phyloP scores from a whole-genome alignment of 2,888 invertebrate genomes.

The Meiosimyza platycephala region DNA sequence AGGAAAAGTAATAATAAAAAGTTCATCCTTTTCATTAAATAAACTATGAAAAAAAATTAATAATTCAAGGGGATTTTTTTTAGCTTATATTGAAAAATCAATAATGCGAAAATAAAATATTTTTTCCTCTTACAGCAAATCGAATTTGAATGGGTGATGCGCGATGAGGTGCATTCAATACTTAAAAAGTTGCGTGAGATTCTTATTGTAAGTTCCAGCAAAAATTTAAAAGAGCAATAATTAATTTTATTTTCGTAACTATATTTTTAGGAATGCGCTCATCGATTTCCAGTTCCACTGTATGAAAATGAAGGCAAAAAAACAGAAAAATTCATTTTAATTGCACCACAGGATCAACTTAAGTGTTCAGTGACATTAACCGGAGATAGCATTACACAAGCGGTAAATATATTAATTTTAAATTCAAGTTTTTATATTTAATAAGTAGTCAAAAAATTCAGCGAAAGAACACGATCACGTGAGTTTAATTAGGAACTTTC shows the following conservation, averaged over 20 bases:
- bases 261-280: slow-evolving; percentile 79
- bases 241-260: slow-evolving; percentile 20
- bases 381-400: slow-evolving; percentile 91
- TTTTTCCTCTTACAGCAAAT: slow-evolving; percentile 78
- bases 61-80: no score
- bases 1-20: no score
- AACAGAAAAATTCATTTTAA: slow-evolving; percentile 86
- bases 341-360: slow-evolving; percentile 84
- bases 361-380: slow-evolving; percentile 91
- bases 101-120: slow-evolving; percentile 27
- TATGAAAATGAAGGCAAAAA: slow-evolving; percentile 84
- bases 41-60: no score
- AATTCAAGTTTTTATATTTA: neutral
- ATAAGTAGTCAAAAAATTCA: neutral
- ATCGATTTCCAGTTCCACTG: slow-evolving; percentile 83
- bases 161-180: slow-evolving; percentile 87
- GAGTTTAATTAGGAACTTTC: no score
- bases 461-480: no score
- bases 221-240: slow-evolving; percentile 20
- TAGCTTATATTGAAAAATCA: slow-evolving; percentile 35
- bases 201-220: slow-evolving; percentile 74
- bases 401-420: slow-evolving; percentile 70
- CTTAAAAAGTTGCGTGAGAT: slow-evolving; percentile 84
- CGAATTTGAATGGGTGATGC: slow-evolving; percentile 92
- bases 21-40: no score